Percentiles rank a stretch among this genome's conserved stretches.
Evolutionary conservation across 2,888 invertebrate genomes (phyloP).

Genomic region (Pristionchus mayeri): DNA sequence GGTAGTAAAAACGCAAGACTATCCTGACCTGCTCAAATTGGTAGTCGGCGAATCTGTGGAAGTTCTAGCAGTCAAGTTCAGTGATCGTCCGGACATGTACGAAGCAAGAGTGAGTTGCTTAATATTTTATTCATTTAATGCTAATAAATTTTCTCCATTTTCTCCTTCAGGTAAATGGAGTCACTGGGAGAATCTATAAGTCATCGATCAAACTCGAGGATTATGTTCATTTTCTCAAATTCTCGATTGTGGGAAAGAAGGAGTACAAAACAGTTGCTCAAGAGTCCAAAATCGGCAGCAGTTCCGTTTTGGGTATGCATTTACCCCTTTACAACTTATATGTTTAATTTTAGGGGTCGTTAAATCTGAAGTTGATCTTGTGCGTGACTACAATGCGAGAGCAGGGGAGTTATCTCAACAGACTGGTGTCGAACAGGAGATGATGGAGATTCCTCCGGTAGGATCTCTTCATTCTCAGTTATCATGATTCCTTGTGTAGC

Average conservation of each 20-base stretch:
- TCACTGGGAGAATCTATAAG: constrained; percentile 19
- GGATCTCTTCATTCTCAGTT: background rate
- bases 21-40: constrained; percentile 13
- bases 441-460: constrained; percentile 53
- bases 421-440: constrained; percentile 56
- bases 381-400: constrained; percentile 63
- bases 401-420: constrained; percentile 49
- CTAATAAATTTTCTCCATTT: background rate
- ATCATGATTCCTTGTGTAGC: constrained; percentile 49
- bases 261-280: constrained; percentile 59
- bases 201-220: constrained; percentile 32
- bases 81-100: constrained; percentile 65
- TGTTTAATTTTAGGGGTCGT: constrained; percentile 48
- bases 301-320: constrained; percentile 54
- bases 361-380: constrained; percentile 59
- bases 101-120: constrained; percentile 54
- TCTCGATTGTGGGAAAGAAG: constrained; percentile 60
- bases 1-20: background rate
- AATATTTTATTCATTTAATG: background rate
- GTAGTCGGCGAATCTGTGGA: constrained; percentile 54
- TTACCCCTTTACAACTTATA: background rate
- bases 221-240: constrained; percentile 60
- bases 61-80: constrained; percentile 63
- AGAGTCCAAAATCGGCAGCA: constrained; percentile 58
- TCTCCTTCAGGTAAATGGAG: constrained; percentile 27